Base-by-base conservation (phyloP, 1,140 invertebrate genomes). In the Cydia amplana region DNA sequence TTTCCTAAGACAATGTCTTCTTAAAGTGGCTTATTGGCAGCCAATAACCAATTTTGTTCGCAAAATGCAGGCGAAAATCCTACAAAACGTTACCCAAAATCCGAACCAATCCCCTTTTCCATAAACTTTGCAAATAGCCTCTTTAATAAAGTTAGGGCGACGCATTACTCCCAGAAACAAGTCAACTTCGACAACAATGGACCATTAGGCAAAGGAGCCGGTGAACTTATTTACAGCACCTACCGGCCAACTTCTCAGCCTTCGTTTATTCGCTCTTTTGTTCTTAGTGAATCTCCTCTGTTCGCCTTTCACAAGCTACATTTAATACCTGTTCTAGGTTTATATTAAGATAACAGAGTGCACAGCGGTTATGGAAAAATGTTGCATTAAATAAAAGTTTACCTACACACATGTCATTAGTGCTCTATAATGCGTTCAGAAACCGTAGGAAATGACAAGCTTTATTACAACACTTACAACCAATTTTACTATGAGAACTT, bases 81-180 rank as follows among this genome's bases (percentile, higher is more conserved):
- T n/a, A 36, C 65, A 70, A 36, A 70, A n/a, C 14, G 28, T 36
- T 36, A 70, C 65, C 28, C 65, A 40, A 40, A 70, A 70, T 40
- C 36, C 28, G n/a, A 70, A 67, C 28, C 2, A 40, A 70, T 70
- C 65, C 65, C 65, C 36, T 40, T 70, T 70, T 12, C 65, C 65
- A 70, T 70, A 70, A 70, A 70, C 14, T 70, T 70, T 20, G 32
- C 36, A 70, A 65, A 70, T 70, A 75, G 78, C 78, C 80, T 80
- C 78, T 82, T 83, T 85, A 87, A 88, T 88, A 87, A 87, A 87
- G 82, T 84, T 82, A 63, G 73, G 65, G 72, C 77, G 77, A 79
- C 72, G 75, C 78, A 80, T 83, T 79, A 81, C 80, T 80, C 73
- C 74, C 76, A 79, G 74, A 75, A 82, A 78, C 78, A 81, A 83